Percentiles rank a stretch among this genome's conserved stretches.
These are phyloP conservation scores for Raphicerus campestris DNA, from an alignment of 2,113 vertebrate genomes.

Conservation along the genomic window DNA sequence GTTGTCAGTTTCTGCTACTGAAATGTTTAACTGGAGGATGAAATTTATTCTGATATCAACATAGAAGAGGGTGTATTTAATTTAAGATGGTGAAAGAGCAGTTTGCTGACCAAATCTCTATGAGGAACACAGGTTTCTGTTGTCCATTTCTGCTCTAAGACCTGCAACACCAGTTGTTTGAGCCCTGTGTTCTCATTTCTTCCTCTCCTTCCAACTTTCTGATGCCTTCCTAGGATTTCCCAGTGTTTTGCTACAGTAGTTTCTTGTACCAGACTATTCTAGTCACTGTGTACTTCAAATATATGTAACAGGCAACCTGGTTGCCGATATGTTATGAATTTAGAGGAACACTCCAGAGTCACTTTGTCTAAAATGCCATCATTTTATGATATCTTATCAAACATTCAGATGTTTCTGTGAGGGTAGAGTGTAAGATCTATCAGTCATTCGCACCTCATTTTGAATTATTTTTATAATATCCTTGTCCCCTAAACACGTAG, in stretches of 20 bases:
- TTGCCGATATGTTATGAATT: not conserved
- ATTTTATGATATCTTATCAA: not conserved
- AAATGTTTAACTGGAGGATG: constrained; percentile 52
- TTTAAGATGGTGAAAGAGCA: not conserved
- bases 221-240: not conserved
- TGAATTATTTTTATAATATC: constrained; percentile 7
- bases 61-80: constrained; percentile 39
- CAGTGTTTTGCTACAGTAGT: not conserved
- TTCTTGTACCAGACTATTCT: not conserved
- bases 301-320: not conserved
- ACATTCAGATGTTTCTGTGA: not conserved
- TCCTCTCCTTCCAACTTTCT: not conserved
- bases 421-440: not conserved
- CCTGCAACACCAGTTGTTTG: not conserved
- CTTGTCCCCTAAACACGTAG: not conserved
- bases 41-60: constrained; percentile 64
- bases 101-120: not conserved
- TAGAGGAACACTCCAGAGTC: not conserved
- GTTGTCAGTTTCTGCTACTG: constrained; percentile 57
- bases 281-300: not conserved
- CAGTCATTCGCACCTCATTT: not conserved
- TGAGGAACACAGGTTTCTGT: not conserved
- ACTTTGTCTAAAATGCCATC: not conserved
- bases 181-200: not conserved
- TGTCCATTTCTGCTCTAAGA: not conserved